Conservation (phyloP, 1,140 invertebrate genomes). For the Euglossa dilemma region DNA sequence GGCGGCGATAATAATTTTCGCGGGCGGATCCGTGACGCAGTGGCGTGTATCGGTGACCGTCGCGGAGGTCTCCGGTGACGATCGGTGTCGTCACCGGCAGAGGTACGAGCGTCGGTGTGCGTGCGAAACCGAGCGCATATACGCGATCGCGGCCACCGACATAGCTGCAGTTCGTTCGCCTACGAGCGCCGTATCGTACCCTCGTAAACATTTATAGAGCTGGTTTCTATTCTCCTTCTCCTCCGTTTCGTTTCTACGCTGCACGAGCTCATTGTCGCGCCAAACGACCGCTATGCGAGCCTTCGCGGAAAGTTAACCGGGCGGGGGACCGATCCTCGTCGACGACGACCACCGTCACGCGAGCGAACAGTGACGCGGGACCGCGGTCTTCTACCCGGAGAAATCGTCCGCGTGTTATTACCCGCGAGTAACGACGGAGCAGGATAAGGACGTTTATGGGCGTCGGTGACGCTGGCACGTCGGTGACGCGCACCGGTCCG, state of each 20-base stretch:
- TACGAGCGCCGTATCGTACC: conserved; percentile 2
- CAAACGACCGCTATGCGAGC: background rate
- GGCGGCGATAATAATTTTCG: conserved; percentile 20
- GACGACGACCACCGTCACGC: too few species aligned
- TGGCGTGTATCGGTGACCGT: conserved; percentile 4
- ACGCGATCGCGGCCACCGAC: background rate
- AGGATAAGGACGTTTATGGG: background rate
- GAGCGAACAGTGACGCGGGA: too few species aligned
- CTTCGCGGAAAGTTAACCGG: background rate
- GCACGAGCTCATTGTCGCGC: background rate
- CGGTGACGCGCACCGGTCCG: background rate
- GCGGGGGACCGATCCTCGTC: background rate
- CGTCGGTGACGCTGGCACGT: background rate
- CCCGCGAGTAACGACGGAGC: too few species aligned
- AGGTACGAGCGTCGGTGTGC: background rate
- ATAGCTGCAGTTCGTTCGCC: conserved; percentile 13
- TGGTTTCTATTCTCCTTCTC: conserved; percentile 5
- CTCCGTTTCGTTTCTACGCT: background rate
- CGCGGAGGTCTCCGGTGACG: background rate
- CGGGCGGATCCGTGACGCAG: background rate
- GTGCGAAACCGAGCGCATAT: background rate
- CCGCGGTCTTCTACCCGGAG: too few species aligned
- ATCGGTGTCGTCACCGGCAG: conserved; percentile 3
- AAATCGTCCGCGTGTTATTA: too few species aligned
- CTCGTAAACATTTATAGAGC: conserved; percentile 34